These are phyloP conservation scores for Oophaga sylvatica DNA, from an alignment of 2,797 vertebrate species.

Conservation along the genomic window DNA sequence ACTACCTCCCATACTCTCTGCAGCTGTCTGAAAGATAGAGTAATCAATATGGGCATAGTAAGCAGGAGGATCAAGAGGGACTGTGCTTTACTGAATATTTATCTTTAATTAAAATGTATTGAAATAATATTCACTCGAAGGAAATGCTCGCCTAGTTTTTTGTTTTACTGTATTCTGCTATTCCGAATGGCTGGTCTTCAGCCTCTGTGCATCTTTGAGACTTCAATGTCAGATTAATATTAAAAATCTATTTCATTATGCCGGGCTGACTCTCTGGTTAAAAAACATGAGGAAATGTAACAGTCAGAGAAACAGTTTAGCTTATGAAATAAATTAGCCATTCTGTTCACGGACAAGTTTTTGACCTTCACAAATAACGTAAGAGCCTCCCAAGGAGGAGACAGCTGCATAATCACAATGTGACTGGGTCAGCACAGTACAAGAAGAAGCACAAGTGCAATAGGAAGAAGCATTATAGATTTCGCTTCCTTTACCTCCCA, in stretches of 20 bases:
- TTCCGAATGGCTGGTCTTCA: conserved; percentile 48
- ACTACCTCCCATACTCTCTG: conserved; percentile 30
- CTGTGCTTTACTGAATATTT: conserved; percentile 57
- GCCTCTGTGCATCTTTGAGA: conserved; percentile 62
- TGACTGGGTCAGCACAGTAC: conserved; percentile 34
- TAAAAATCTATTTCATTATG: conserved; percentile 59
- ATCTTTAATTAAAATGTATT: conserved; percentile 60
- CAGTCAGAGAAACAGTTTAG: conserved; percentile 46
- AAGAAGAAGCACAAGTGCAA: conserved; percentile 26
- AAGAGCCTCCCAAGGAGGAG: conserved; percentile 24
- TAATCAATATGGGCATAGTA: conserved; percentile 55
- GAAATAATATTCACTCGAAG: conserved; percentile 48
- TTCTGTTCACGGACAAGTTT: conserved; percentile 41
- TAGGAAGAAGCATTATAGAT: conserved; percentile 51
- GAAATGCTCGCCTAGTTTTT: conserved; percentile 34
- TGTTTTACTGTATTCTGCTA: conserved; percentile 48
- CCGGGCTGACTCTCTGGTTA: conserved; percentile 52
- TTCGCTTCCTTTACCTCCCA: conserved; percentile 36
- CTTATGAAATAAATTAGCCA: conserved; percentile 61
- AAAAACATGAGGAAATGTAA: conserved; percentile 46
- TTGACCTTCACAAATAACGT: conserved; percentile 52
- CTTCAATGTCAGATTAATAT: conserved; percentile 68
- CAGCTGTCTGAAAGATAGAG: conserved; percentile 43
- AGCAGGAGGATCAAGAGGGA: conserved; percentile 49
- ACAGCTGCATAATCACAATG: conserved; percentile 18